These are phyloP conservation scores for Euphydryas editha DNA, from an alignment of 2,888 invertebrate species.

Conservation along the genomic window DNA sequence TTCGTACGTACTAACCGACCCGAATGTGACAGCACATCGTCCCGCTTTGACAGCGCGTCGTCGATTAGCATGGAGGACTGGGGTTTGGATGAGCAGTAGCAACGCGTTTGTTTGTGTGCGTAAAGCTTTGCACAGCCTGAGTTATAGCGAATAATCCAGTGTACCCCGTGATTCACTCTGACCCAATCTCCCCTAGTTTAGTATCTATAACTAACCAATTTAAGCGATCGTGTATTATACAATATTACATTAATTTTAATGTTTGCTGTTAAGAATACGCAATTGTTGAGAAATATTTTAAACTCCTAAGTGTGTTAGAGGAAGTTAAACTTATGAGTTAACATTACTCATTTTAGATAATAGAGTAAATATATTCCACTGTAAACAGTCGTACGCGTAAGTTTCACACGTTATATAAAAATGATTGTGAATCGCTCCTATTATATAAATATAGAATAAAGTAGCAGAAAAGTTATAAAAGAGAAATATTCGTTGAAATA, in stretches of 20 bases:
- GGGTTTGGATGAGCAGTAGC: too few relatives aligned
- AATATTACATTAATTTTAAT: background rate
- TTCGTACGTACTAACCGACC: too few relatives aligned
- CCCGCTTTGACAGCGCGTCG: too few relatives aligned
- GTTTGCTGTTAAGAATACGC: background rate
- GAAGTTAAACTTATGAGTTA: conserved; percentile 3
- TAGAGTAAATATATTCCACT: background rate
- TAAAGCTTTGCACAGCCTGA: too few relatives aligned
- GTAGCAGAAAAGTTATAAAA: background rate
- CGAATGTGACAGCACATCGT: too few relatives aligned
- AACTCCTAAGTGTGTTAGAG: background rate
- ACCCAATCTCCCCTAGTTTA: too few relatives aligned
- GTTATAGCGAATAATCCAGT: too few relatives aligned
- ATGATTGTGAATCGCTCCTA: background rate
- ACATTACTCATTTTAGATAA: background rate
- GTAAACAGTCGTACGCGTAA: background rate
- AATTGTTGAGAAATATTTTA: background rate
- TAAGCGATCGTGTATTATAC: too few relatives aligned
- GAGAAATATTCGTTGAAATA: background rate
- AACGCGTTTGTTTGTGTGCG: too few relatives aligned
- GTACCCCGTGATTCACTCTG: too few relatives aligned
- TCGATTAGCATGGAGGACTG: too few relatives aligned
- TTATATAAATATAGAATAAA: background rate
- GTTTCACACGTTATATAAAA: conserved; percentile 2
- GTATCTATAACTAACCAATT: too few relatives aligned